Conservation (phyloP, 2,888 invertebrate species). For the Mimas tiliae region DNA sequence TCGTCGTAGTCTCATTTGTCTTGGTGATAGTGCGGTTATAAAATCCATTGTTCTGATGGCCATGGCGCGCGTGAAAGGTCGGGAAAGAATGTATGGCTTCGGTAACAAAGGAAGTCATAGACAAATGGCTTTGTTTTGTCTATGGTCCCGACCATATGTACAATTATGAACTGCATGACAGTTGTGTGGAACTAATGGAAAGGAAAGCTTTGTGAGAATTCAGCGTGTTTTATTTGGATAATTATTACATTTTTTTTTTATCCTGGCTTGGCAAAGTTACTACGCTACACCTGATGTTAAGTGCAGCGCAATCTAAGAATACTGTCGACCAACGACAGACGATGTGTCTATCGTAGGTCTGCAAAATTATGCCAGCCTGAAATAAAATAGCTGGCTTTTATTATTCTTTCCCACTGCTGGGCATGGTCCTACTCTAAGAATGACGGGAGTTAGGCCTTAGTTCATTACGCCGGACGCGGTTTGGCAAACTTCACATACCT, state of each 20-base stretch:
- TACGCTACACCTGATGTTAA: too few species aligned
- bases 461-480: too few species aligned
- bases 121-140: constrained; percentile 38
- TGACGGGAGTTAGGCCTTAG: too few species aligned
- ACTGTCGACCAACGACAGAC: too few species aligned
- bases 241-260: neutral
- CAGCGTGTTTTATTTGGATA: neutral
- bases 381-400: too few species aligned
- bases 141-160: constrained; percentile 27
- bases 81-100: constrained; percentile 35
- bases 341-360: too few species aligned
- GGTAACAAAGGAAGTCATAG: constrained; percentile 36
- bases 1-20: constrained; percentile 81
- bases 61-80: constrained; percentile 35
- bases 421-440: too few species aligned
- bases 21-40: constrained; percentile 73
- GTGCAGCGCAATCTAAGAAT: too few species aligned
- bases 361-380: too few species aligned
- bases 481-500: too few species aligned
- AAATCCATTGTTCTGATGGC: constrained; percentile 64
- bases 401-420: too few species aligned
- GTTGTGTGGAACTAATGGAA: neutral
- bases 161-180: constrained; percentile 12
- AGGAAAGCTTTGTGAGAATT: constrained; percentile 4
- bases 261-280: neutral